These are phyloP conservation scores for Falco rusticolus DNA, from an alignment of 2,797 vertebrate genomes.

Conservation along the genomic window DNA sequence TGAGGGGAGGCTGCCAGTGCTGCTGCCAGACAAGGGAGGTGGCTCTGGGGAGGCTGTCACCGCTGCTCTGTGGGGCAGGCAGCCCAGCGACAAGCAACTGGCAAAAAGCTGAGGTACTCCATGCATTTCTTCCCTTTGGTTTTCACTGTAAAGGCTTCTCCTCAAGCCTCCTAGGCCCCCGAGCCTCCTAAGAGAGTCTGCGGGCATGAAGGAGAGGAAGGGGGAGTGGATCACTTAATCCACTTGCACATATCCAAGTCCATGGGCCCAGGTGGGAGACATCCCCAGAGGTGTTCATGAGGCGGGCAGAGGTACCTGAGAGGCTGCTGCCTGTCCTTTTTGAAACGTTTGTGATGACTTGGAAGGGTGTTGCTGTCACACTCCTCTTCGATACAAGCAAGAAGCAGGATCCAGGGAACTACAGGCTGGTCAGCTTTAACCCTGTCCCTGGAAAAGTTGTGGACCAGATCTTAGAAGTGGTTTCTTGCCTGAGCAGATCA, in stretches of 20 bases:
- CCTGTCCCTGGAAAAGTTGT: not conserved
- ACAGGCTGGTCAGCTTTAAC: not conserved
- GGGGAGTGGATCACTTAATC: not conserved
- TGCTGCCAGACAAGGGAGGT: not conserved
- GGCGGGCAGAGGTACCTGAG: not conserved
- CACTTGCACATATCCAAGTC: fast-evolving
- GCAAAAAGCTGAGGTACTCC: not conserved
- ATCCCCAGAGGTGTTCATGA: not conserved
- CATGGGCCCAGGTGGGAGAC: not conserved
- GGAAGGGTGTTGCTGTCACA: not conserved
- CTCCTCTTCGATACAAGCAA: not conserved
- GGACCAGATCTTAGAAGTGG: not conserved
- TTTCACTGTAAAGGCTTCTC: not conserved
- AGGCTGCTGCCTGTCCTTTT: not conserved
- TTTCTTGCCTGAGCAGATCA: not conserved
- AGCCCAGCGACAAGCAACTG: too few relatives aligned
- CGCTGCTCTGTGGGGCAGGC: too few relatives aligned
- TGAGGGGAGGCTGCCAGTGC: not conserved
- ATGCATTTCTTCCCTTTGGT: fast-evolving
- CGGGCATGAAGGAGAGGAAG: not conserved
- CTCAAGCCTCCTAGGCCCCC: not conserved
- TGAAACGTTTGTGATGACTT: not conserved
- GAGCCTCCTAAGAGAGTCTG: not conserved
- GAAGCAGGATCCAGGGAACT: not conserved
- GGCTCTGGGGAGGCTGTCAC: fast-evolving